Base-by-base conservation (phyloP, 1,140 invertebrate genomes). In the Cydia strobilella region DNA sequence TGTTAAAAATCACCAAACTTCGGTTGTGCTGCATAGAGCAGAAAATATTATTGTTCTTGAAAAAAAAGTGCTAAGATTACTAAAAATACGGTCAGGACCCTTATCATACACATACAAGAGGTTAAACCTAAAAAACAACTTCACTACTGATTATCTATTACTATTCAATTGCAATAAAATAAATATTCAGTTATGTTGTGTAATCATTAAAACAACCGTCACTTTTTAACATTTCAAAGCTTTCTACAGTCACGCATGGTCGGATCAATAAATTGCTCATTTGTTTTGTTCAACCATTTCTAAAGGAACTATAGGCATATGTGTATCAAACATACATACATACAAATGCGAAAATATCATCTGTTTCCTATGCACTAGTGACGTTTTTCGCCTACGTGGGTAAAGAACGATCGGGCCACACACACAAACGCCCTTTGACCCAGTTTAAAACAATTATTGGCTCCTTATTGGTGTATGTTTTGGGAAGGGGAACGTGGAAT, bases 201-300 rank as follows among this genome's bases (percentile, higher is more conserved):
- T 51, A 10, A 59, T 59, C 7, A 59, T 10, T 59, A 23, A n/a
- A 59, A 59, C 15, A 23, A 59, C 15, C 54, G 42, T 51, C 9
- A 59, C 54, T 18, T 20, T 59, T 59, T 59, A 59, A 59, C 54
- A 7, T 23, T 59, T 59, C 15, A 59, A 23, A 59, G 18, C 54
- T 23, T 59, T 59, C 54, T 23, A 59, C 54, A 7, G 54, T 59
- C 54, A 59, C 54, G 54, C 54, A 59, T 59, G 54, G 54, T 59
- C 20, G 54, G 54, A 59, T 59, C 54, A 59, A 59, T 59, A 59
- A 59, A 23, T 59, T 59, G 54, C 54, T 59, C 54, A 59, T 59
- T 59, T 59, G 54, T 59, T 59, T 59, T 20, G 54, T 59, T 59
- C 0, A 23, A 23, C 15, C 18, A 59, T 59, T 59, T 59, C 54